Conservation (phyloP, 1,140 invertebrate species). For the Apis mellifera region DNA sequence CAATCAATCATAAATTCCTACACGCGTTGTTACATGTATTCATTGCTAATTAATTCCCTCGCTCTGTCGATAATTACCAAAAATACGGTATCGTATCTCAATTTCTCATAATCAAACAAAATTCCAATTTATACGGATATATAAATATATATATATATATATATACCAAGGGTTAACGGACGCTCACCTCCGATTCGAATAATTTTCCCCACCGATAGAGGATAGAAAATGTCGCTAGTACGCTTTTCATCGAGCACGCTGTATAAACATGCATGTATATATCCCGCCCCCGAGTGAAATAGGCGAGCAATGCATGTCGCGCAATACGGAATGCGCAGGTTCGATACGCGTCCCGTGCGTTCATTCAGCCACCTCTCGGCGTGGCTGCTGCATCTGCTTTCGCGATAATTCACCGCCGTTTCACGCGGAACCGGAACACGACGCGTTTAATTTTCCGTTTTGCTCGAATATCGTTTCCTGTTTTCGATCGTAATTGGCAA, state of each 20-base stretch:
- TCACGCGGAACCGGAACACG: not conserved
- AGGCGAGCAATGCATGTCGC: constrained; percentile 53
- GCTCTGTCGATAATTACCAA: no score
- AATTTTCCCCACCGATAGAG: constrained; percentile 6
- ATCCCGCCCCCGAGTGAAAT: constrained; percentile 39
- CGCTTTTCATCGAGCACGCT: constrained; percentile 32
- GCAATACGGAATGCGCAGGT: constrained; percentile 51
- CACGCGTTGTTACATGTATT: no score
- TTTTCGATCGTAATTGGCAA: not conserved
- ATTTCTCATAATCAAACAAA: not conserved
- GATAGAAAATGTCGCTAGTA: constrained; percentile 26
- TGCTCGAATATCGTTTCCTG: no score
- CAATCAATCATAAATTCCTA: no score
- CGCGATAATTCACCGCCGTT: constrained; percentile 29
- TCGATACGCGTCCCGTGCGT: constrained; percentile 45
- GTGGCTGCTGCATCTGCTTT: constrained; percentile 42
- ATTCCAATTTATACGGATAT: not conserved
- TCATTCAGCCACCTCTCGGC: constrained; percentile 45
- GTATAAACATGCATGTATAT: constrained; percentile 42
- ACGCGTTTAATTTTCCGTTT: not conserved
- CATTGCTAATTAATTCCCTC: no score
- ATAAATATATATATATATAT: no score
- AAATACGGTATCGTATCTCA: not conserved
- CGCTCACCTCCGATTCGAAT: not conserved
- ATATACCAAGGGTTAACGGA: not conserved